Evolutionary conservation across 2,113 vertebrate genomes (phyloP).

Genomic region (Nesogale talazaci): DNA sequence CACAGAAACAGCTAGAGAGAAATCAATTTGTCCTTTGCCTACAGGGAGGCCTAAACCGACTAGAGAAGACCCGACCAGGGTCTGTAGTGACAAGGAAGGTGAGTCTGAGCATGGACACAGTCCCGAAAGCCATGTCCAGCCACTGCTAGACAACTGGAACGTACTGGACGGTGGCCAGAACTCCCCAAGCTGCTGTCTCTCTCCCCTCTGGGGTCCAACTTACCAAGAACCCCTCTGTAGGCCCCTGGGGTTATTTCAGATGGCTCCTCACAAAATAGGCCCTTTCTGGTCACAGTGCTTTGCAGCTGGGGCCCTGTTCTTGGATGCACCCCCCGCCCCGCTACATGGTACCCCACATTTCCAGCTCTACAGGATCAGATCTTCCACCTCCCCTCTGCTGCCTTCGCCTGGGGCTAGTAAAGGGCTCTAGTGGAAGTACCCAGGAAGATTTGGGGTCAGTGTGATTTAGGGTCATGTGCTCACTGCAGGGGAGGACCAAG

Average conservation of each 20-base stretch:
- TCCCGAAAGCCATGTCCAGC: background rate
- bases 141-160: background rate
- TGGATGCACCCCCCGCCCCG: accelerated
- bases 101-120: background rate
- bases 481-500: accelerated
- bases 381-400: background rate
- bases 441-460: no score
- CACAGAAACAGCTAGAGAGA: background rate
- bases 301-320: accelerated
- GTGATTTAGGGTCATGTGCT: background rate
- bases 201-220: accelerated
- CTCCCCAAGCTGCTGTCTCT: no score
- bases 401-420: no score
- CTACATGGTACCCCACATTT: no score
- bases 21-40: background rate
- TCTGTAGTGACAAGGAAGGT: background rate
- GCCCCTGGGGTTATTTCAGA: background rate
- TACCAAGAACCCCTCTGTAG: accelerated
- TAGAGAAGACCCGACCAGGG: background rate
- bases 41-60: background rate
- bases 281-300: background rate
- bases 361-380: background rate
- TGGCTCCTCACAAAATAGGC: accelerated
- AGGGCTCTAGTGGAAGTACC: accelerated
- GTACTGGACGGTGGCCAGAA: background rate